phyloP scores from a whole-genome alignment of 2,797 vertebrate species.

The Anabas testudineus region DNA sequence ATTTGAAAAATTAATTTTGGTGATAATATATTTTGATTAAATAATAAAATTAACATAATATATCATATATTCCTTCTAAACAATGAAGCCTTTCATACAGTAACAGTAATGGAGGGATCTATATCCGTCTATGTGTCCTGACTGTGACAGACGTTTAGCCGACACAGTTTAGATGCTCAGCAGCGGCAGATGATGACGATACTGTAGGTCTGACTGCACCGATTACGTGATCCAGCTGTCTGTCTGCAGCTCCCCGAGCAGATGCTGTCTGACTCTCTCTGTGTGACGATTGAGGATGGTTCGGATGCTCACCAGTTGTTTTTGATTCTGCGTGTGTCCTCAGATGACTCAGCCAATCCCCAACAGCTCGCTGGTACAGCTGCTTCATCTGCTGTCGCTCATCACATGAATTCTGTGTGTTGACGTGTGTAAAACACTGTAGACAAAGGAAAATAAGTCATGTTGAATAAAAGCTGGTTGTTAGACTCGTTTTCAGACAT shows the following conservation, averaged over 20 bases:
- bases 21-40: too few species aligned
- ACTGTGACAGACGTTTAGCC: not conserved
- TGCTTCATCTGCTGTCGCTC: not conserved
- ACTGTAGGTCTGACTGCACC: not conserved
- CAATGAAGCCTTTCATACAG: not conserved
- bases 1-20: too few species aligned
- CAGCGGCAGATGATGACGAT: not conserved
- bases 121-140: not conserved
- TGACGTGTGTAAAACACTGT: not conserved
- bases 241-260: not conserved
- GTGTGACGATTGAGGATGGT: not conserved
- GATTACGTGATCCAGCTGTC: slow-evolving; percentile 30
- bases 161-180: not conserved
- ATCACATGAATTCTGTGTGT: not conserved
- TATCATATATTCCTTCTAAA: too few species aligned
- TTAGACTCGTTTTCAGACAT: too few species aligned
- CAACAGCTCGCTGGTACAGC: not conserved
- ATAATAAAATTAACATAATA: too few species aligned
- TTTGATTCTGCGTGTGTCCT: not conserved
- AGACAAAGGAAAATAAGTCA: not conserved
- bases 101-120: not conserved
- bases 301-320: not conserved
- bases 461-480: not conserved
- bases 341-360: not conserved
- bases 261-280: not conserved